Base-by-base conservation (phyloP, 2,113 vertebrate genomes). In the Pluvianellus socialis region DNA sequence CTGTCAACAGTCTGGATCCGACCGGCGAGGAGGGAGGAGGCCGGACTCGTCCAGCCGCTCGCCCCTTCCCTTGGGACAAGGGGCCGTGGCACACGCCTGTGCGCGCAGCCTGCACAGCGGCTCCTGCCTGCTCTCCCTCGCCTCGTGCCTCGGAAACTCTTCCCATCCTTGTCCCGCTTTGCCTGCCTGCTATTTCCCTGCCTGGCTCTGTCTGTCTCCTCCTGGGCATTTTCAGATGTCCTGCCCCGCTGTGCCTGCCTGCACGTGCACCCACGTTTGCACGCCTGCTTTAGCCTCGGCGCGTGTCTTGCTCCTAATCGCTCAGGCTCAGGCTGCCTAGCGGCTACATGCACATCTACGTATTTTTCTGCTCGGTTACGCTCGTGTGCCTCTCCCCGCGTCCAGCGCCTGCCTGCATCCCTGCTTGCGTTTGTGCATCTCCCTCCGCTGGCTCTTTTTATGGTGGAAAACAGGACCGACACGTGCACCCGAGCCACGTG, bases 101-200 rank as follows among this genome's bases (percentile, higher is more conserved):
- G 23, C 0, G 0, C 30, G 5, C 1, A 0, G 38, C 59, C 66
- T 17, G 50, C 28, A 12, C 45, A 8, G 65, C 58, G n/a, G 21
- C 71, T 73, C 42, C 55, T 47, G 77, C 77, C 44, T 2, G 0
- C 67, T 52, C 33, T 24, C 40, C 63, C 35, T 74, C 14, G 1
- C 38, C 68, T 3, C 2, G 1, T 10, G n/a, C 7, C 21, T 44
- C 74, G 61, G 62, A 38, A 40, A 5, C 45, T 53, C 53, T 52
- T 45, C 71, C 14, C 9, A 0, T 42, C 45, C 59, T 47, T 13
- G 35, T 35, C 40, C 55, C 61, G 28, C 63, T 27, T 24, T 40
- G 45, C 56, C 67, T 88, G 79, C 28, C 79, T 40, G 24, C 4
- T 12, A 6, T 45, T 71, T 17, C 27, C 38, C 68, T 50, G 62